Evolutionary conservation across 2,113 vertebrate species (phyloP).

Genomic region (Coreoperca whiteheadi): DNA sequence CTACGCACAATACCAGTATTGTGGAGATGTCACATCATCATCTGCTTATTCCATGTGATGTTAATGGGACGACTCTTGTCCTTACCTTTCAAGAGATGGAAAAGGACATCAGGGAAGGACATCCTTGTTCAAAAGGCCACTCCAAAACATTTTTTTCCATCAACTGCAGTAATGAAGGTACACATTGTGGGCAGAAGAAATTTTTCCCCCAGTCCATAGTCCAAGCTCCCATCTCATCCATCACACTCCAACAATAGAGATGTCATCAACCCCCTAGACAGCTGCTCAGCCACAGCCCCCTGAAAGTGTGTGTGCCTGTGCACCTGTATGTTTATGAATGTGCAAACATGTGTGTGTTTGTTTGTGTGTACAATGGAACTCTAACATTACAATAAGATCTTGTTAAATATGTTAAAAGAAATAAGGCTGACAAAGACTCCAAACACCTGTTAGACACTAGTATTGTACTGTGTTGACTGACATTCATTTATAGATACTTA

Average conservation of each 20-base stretch:
- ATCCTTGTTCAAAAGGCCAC: not conserved
- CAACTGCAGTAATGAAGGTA: conserved; percentile 46
- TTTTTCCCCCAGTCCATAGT: conserved; percentile 27
- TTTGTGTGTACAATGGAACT: conserved; percentile 20
- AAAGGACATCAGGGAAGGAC: conserved; percentile 5
- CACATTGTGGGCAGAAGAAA: conserved; percentile 37
- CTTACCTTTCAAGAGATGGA: conserved; percentile 39
- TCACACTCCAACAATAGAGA: conserved; percentile 76
- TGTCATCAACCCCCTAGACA: conserved; percentile 65
- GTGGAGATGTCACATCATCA: conserved; percentile 48
- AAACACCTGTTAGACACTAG: conserved; percentile 20
- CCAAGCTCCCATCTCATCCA: conserved; percentile 64
- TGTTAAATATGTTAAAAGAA: conserved; percentile 21
- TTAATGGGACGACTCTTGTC: conserved; percentile 56
- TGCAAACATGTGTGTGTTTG: conserved; percentile 9
- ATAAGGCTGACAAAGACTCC: conserved; percentile 21
- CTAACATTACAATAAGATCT: not conserved
- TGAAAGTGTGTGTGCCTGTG: conserved; percentile 18
- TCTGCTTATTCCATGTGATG: conserved; percentile 46
- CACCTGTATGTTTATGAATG: conserved; percentile 7
- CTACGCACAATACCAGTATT: conserved; percentile 6
- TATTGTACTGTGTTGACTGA: conserved; percentile 34
- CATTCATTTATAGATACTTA: conserved; percentile 22
- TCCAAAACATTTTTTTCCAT: conserved; percentile 36
- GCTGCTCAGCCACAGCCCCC: conserved; percentile 55